Percentiles rank a stretch among this genome's conserved stretches.
phyloP scores from a whole-genome alignment of 2,888 invertebrate genomes.

The Tuta absoluta region DNA sequence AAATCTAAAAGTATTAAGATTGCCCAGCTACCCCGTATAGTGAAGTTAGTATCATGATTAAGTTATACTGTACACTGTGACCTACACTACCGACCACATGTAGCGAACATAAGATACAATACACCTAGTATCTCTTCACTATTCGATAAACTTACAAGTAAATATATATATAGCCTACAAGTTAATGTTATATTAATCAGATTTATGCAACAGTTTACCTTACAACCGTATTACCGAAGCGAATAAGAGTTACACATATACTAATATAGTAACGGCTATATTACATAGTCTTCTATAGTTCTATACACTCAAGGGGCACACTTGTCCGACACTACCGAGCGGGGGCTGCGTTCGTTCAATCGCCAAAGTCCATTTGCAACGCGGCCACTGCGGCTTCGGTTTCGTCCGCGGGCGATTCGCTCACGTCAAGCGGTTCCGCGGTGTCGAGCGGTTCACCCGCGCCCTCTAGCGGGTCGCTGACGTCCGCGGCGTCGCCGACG shows the following conservation, averaged over 20 bases:
- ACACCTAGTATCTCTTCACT: conserved; percentile 60
- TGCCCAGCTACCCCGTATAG: conserved; percentile 80
- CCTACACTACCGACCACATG: conserved; percentile 57
- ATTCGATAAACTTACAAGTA: conserved; percentile 62
- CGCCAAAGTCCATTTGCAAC: conserved; percentile 33
- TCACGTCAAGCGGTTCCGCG: conserved; percentile 32
- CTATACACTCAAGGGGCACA: conserved; percentile 28
- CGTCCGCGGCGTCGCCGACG: conserved; percentile 32
- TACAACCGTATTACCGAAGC: conserved; percentile 74
- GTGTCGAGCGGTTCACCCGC: conserved; percentile 35
- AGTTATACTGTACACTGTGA: conserved; percentile 73
- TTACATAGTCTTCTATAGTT: conserved; percentile 46
- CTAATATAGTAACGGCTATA: conserved; percentile 61
- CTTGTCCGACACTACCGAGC: conserved; percentile 22
- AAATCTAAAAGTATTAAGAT: conserved; percentile 75
- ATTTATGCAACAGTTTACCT: conserved; percentile 76
- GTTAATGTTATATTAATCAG: conserved; percentile 76
- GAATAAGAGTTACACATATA: conserved; percentile 64
- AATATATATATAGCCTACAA: conserved; percentile 58
- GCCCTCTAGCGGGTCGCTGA: conserved; percentile 34
- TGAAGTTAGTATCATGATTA: conserved; percentile 68
- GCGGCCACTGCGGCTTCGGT: conserved; percentile 32
- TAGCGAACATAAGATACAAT: conserved; percentile 53
- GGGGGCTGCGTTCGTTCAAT: conserved; percentile 30
- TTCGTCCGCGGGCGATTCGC: conserved; percentile 35